phyloP scores from a whole-genome alignment of 1,140 invertebrate species.

The Leptonema lineaticorne region DNA sequence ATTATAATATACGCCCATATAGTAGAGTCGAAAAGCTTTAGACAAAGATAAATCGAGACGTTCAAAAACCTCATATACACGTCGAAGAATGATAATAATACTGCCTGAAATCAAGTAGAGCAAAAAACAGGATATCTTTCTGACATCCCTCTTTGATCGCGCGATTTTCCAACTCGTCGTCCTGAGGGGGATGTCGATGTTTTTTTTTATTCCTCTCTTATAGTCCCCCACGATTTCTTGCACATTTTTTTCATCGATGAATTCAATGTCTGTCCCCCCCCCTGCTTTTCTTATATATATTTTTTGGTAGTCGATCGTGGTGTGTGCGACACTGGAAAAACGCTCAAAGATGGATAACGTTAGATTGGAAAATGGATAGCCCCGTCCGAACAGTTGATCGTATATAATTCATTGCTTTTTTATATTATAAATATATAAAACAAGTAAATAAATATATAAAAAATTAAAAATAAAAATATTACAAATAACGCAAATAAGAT shows the following conservation, averaged over 20 bases:
- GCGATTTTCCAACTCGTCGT: not conserved
- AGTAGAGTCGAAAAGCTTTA: conserved; percentile 9
- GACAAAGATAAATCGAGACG: conserved; percentile 24
- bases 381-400: not conserved
- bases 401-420: not conserved
- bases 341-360: not conserved
- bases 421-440: too few species aligned
- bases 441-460: too few species aligned
- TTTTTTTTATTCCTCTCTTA: too few species aligned
- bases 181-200: not conserved
- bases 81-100: not conserved
- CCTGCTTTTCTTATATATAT: too few species aligned
- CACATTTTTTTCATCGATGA: not conserved
- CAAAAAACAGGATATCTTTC: not conserved
- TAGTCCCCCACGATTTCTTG: too few species aligned
- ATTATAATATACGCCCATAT: too few species aligned
- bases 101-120: not conserved
- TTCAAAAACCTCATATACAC: not conserved
- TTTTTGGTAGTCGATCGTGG: too few species aligned
- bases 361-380: conserved; percentile 10
- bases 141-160: not conserved
- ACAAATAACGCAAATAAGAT: too few species aligned
- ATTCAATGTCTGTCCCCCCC: too few species aligned
- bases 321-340: not conserved
- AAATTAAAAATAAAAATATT: too few species aligned